phyloP scores from a whole-genome alignment of 2,888 invertebrate species.

The Cyrtodaria siliqua region DNA sequence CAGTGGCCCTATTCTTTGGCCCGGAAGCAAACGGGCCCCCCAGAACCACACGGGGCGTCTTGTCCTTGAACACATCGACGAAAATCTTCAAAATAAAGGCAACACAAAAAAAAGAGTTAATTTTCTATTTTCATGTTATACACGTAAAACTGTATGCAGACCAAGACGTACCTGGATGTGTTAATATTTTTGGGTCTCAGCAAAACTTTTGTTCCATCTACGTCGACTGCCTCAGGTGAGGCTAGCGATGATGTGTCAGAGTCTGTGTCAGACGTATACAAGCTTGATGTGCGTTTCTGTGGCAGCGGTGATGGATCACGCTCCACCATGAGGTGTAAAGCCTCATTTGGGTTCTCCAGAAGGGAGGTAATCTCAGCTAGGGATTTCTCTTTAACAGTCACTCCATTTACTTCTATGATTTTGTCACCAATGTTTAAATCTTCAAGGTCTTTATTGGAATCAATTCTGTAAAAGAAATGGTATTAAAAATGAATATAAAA shows the following conservation, averaged over 20 bases:
- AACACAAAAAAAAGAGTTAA: too few species aligned
- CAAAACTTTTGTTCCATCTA: constrained; percentile 71
- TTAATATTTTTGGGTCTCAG: constrained; percentile 67
- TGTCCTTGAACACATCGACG: too few species aligned
- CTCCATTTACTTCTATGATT: constrained; percentile 96
- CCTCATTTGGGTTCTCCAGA: constrained; percentile 77
- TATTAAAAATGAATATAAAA: background rate
- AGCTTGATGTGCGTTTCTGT: constrained; percentile 24
- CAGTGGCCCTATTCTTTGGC: too few species aligned
- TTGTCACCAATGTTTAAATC: constrained; percentile 96
- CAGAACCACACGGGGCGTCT: too few species aligned
- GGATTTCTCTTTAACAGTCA: constrained; percentile 93
- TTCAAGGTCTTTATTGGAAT: constrained; percentile 90
- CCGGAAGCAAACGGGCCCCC: too few species aligned
- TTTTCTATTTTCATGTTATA: too few species aligned
- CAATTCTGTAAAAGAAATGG: constrained; percentile 67
- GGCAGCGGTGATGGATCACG: constrained; percentile 92
- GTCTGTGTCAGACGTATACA: constrained; percentile 39
- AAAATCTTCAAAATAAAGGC: too few species aligned
- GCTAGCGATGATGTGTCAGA: constrained; percentile 18
- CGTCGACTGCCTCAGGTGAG: constrained; percentile 58
- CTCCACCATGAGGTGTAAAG: constrained; percentile 93
- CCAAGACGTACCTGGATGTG: constrained; percentile 40
- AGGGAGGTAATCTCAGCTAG: constrained; percentile 89
- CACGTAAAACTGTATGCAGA: too few species aligned